These are phyloP conservation scores for Leptopilina boulardi DNA, from an alignment of 1,140 invertebrate genomes.

Conservation along the genomic window DNA sequence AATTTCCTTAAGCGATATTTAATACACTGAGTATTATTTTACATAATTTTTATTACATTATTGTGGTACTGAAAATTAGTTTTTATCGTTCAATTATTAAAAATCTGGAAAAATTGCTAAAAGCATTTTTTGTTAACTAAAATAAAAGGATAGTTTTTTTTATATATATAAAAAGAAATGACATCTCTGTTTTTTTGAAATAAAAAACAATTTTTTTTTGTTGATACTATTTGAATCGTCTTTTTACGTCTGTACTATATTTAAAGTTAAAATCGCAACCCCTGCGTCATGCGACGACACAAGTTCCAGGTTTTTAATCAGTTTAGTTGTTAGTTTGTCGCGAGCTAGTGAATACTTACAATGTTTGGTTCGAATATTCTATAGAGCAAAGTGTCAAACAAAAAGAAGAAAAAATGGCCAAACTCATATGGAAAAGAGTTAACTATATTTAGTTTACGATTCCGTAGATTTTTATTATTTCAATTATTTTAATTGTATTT, in stretches of 20 bases:
- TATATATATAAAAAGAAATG: background rate
- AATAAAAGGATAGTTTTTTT: background rate
- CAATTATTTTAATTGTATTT: background rate
- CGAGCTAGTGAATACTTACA: conserved; percentile 57
- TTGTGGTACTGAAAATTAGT: no score
- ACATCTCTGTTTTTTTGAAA: background rate
- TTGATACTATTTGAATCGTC: background rate
- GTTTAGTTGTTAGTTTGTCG: conserved; percentile 51
- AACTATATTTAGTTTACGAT: background rate
- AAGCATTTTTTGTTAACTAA: no score
- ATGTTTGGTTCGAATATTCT: conserved; percentile 48
- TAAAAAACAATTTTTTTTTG: background rate
- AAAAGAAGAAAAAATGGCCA: conserved; percentile 53
- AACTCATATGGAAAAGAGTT: conserved; percentile 60
- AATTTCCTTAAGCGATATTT: no score
- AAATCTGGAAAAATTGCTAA: no score
- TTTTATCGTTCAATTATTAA: no score
- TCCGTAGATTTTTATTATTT: background rate
- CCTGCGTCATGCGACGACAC: conserved; percentile 46
- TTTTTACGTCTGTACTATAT: conserved; percentile 18
- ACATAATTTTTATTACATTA: no score
- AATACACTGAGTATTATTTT: no score
- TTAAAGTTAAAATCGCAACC: conserved; percentile 40
- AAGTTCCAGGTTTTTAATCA: conserved; percentile 55
- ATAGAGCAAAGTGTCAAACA: background rate